Evolutionary conservation across 1,140 invertebrate genomes (phyloP).

Genomic region (fruit fly (Drosophila melanogaster)): Release_6_plus_ISO1_MT NT_037436.4:4417501-4418000

Average conservation of each 20-base stretch:
- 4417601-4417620: not conserved
- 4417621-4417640: constrained; percentile 14
- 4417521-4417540: not conserved
- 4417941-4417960: constrained; percentile 58
- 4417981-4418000: constrained; percentile 54
- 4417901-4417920: constrained; percentile 76
- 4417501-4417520: not conserved
- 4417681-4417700: constrained; percentile 51
- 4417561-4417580: not conserved
- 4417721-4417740: constrained; percentile 1
- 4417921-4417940: constrained; percentile 60
- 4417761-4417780: constrained; percentile 50
- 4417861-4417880: constrained; percentile 50
- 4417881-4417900: constrained; percentile 36
- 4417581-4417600: not conserved
- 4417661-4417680: constrained; percentile 57
- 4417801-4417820: constrained; percentile 36
- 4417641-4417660: constrained; percentile 65
- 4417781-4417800: constrained; percentile 36
- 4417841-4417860: constrained; percentile 34
- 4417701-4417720: constrained; percentile 13
- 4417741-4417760: constrained; percentile 40
- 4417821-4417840: constrained; percentile 40
- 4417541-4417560: not conserved
- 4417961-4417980: constrained; percentile 53